phyloP scores from a whole-genome alignment of 2,888 invertebrate species.

The Diarsia dahlii region DNA sequence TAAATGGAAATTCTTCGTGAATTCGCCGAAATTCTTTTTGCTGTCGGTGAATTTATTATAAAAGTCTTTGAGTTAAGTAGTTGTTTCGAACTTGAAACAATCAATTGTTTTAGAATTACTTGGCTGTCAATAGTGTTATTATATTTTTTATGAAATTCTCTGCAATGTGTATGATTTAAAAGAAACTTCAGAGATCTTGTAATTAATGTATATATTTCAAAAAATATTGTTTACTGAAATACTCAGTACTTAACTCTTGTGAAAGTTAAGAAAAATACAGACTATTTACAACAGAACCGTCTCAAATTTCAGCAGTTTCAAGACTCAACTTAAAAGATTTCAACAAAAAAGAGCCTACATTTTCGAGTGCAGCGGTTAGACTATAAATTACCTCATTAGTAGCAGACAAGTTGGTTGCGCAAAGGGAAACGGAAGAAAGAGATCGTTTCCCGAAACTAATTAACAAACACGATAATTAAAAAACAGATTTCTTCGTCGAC shows the following conservation, averaged over 20 bases:
- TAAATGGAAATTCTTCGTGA: conserved; percentile 20
- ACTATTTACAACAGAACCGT: conserved; percentile 1
- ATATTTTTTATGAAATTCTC: not conserved
- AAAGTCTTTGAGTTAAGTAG: conserved; percentile 16
- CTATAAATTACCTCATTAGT: conserved; percentile 89
- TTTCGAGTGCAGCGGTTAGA: conserved; percentile 69
- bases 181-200: not conserved
- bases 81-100: conserved; percentile 33
- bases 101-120: not conserved
- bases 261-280: not conserved
- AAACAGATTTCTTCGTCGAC: conserved; percentile 86
- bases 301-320: conserved; percentile 18
- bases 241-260: too few species aligned
- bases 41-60: conserved; percentile 3
- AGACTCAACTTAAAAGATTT: conserved; percentile 51
- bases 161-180: not conserved
- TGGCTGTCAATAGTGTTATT: not conserved
- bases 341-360: conserved; percentile 55
- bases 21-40: conserved; percentile 36
- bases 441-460: conserved; percentile 90
- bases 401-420: conserved; percentile 85
- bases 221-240: not conserved
- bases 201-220: not conserved
- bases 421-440: conserved; percentile 83
- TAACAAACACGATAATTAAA: conserved; percentile 91